Conservation (phyloP, 1,140 invertebrate genomes). For the Dinothrombium tinctorium region DNA sequence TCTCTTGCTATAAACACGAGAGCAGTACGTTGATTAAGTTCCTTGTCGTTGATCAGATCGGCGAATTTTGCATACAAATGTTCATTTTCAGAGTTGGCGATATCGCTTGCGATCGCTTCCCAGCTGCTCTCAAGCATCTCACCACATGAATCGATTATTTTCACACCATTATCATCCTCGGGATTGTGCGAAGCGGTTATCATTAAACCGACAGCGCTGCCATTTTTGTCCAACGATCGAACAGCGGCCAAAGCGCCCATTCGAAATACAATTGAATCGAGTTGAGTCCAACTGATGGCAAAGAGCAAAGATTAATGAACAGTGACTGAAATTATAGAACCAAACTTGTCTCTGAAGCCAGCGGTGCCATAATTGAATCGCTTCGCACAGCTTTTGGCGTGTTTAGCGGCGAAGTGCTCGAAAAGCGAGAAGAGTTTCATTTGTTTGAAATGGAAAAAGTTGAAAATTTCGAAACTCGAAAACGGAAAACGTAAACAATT, state of each 20-base stretch:
- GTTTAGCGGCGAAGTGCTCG: too few relatives aligned
- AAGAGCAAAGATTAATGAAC: too few relatives aligned
- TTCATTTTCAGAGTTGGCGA: slow-evolving; percentile 46
- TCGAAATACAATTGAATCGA: slow-evolving; percentile 69
- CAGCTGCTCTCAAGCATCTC: slow-evolving; percentile 82
- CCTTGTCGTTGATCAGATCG: slow-evolving; percentile 29
- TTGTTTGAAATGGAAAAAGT: too few relatives aligned
- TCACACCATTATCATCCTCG: slow-evolving; percentile 85
- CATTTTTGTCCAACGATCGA: slow-evolving; percentile 48
- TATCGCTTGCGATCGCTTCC: slow-evolving; percentile 63
- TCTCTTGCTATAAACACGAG: slow-evolving; percentile 26
- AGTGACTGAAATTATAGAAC: too few relatives aligned
- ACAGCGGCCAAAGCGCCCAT: slow-evolving; percentile 78
- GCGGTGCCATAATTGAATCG: too few relatives aligned
- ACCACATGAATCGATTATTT: slow-evolving; percentile 78
- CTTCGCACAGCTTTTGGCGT: too few relatives aligned
- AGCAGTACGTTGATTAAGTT: slow-evolving; percentile 35
- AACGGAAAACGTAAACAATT: too few relatives aligned
- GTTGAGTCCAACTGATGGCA: too few relatives aligned
- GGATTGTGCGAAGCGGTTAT: slow-evolving; percentile 98
- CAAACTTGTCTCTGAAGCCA: too few relatives aligned
- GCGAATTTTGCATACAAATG: slow-evolving; percentile 20
- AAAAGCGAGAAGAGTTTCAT: too few relatives aligned
- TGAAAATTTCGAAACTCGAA: too few relatives aligned
- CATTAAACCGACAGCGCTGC: slow-evolving; percentile 71